phyloP scores from a whole-genome alignment of 1,140 invertebrate species.

The Babylonia areolata region DNA sequence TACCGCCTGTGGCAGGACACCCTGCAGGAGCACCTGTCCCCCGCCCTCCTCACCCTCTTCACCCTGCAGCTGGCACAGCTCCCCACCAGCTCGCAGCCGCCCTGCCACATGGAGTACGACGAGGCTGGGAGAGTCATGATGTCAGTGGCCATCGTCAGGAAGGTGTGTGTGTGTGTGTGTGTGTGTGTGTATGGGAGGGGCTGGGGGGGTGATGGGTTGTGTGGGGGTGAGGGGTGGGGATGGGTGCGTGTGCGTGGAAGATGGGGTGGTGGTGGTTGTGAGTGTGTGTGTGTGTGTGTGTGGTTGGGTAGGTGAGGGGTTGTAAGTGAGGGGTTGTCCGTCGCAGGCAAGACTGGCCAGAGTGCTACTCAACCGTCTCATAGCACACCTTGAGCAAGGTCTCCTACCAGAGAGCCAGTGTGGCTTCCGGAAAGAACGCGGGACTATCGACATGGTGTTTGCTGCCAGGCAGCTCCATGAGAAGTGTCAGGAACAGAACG shows the following conservation, averaged over 20 bases:
- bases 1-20: constrained; percentile 23
- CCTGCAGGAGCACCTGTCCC: not conserved
- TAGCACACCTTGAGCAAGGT: no score
- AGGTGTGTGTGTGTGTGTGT: not conserved
- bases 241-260: no score
- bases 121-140: not conserved
- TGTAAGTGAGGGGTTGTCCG: not conserved
- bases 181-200: not conserved
- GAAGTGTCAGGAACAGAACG: no score
- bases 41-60: not conserved
- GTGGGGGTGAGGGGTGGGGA: not conserved
- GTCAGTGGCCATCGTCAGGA: not conserved
- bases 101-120: not conserved
- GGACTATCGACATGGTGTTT: no score
- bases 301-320: not conserved
- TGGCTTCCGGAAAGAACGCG: no score
- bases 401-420: no score
- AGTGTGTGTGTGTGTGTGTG: not conserved
- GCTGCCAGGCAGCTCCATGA: no score
- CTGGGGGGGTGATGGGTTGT: not conserved
- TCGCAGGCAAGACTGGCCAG: no score
- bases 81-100: no score
- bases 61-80: constrained; percentile 19
- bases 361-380: no score
- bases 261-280: not conserved